phyloP scores from a whole-genome alignment of 1,140 invertebrate genomes.

The Archegozetes longisetosus region DNA sequence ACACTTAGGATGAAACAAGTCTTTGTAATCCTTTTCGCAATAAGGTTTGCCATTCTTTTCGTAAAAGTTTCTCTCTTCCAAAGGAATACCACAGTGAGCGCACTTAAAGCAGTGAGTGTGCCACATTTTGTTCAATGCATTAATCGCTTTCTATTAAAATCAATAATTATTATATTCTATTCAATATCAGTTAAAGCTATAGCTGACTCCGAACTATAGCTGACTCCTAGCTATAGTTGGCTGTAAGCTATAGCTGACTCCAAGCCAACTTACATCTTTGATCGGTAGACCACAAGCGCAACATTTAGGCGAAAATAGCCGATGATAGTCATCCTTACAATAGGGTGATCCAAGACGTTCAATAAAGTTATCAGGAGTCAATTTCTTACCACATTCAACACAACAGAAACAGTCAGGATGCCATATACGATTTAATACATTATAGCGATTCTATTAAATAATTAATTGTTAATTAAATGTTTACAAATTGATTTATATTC shows the following conservation, averaged over 20 bases:
- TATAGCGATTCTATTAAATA: constrained; percentile 9
- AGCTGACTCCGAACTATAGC: neutral
- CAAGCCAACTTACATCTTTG: constrained; percentile 75
- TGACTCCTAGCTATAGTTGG: constrained; percentile 26
- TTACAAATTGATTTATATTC: neutral
- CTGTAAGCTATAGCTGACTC: constrained; percentile 94
- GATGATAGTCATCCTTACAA: constrained; percentile 96
- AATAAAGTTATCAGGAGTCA: constrained; percentile 35
- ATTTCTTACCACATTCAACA: constrained; percentile 69
- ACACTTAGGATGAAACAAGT: constrained; percentile 81
- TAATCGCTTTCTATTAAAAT: constrained; percentile 13
- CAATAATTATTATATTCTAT: neutral
- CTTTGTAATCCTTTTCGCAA: constrained; percentile 86
- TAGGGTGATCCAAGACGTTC: constrained; percentile 68
- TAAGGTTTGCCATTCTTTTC: constrained; percentile 80
- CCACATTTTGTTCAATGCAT: constrained; percentile 12
- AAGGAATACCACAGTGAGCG: constrained; percentile 9
- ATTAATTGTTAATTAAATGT: neutral
- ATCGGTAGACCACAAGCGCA: constrained; percentile 97
- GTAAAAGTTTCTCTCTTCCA: constrained; percentile 46
- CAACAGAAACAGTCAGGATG: constrained; percentile 14
- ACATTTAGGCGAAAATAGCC: constrained; percentile 91
- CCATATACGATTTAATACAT: constrained; percentile 12
- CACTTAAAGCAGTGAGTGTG: constrained; percentile 14
- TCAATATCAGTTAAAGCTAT: neutral